Percentiles rank a stretch among this genome's conserved stretches.
These are phyloP conservation scores for Aphidius ervi DNA, from an alignment of 1,140 invertebrate genomes.

Conservation along the genomic window DNA sequence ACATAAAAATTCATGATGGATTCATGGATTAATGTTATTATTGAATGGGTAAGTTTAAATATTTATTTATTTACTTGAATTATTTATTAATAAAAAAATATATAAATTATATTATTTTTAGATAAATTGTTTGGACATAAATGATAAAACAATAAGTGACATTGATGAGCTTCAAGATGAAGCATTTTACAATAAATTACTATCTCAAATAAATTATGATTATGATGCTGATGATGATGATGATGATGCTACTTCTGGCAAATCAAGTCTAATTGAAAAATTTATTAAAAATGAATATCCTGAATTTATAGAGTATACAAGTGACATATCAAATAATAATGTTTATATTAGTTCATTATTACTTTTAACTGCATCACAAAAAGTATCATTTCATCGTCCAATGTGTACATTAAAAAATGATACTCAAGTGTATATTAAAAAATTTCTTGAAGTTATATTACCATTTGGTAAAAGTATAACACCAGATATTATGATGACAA, in stretches of 20 bases:
- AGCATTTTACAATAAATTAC: slow-evolving; percentile 12
- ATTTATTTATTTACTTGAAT: background rate
- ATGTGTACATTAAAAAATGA: slow-evolving; percentile 44
- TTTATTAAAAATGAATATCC: slow-evolving; percentile 44
- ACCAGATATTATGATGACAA: slow-evolving; percentile 31
- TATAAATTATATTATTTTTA: slow-evolving; percentile 1
- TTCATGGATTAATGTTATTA: slow-evolving; percentile 17
- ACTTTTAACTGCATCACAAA: slow-evolving; percentile 40
- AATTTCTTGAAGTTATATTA: slow-evolving; percentile 43
- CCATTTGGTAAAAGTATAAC: slow-evolving; percentile 41
- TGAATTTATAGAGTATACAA: slow-evolving; percentile 27
- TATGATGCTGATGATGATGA: background rate
- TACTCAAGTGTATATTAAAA: slow-evolving; percentile 45
- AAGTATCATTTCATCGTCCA: slow-evolving; percentile 37
- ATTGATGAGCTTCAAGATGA: slow-evolving; percentile 13
- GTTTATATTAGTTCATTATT: slow-evolving; percentile 39
- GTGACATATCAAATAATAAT: slow-evolving; percentile 26
- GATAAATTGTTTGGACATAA: slow-evolving; percentile 20
- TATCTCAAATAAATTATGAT: slow-evolving; percentile 12
- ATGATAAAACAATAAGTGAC: slow-evolving; percentile 7
- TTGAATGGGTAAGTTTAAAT: slow-evolving; percentile 20
- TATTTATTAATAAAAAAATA: background rate
- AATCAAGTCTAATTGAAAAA: slow-evolving; percentile 1
- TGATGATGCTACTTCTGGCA: background rate
- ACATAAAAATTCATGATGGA: slow-evolving; percentile 7